Percentiles rank a stretch among this genome's conserved stretches.
These are phyloP conservation scores for Pristionchus arcanus DNA, from an alignment of 2,888 invertebrate species.

Conservation along the genomic window DNA sequence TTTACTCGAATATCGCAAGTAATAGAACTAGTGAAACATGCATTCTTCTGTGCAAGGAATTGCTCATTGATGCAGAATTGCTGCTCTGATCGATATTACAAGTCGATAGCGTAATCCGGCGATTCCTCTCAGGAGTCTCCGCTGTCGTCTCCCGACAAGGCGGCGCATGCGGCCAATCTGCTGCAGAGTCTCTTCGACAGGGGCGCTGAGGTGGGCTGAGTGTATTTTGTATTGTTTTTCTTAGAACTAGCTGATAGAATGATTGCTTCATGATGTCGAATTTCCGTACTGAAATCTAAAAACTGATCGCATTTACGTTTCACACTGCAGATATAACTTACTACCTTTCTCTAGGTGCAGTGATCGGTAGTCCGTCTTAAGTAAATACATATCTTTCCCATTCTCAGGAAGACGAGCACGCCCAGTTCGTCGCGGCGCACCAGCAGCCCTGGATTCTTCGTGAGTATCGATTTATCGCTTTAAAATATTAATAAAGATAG, in stretches of 20 bases:
- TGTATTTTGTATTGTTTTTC: background rate
- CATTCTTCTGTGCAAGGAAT: too few species aligned
- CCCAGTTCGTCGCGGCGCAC: background rate
- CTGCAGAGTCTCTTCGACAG: slow-evolving; percentile 35
- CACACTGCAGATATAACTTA: too few species aligned
- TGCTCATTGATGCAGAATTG: too few species aligned
- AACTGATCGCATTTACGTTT: too few species aligned
- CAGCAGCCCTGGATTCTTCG: background rate
- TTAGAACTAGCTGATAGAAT: too few species aligned
- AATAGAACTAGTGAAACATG: too few species aligned
- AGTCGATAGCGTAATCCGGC: background rate
- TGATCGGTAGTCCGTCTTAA: too few species aligned
- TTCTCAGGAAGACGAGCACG: background rate
- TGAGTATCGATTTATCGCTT: background rate
- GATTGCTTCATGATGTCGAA: too few species aligned
- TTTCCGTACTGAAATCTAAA: too few species aligned
- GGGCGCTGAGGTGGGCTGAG: slow-evolving; percentile 2
- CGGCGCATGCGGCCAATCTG: background rate
- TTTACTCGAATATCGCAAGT: too few species aligned
- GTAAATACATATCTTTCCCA: background rate
- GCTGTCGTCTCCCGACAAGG: background rate
- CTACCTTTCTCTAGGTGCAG: too few species aligned
- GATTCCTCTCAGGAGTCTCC: background rate
- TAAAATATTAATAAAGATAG: background rate
- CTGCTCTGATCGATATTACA: too few species aligned